Evolutionary conservation across 2,797 vertebrate species (phyloP).

Genomic region (Scyliorhinus canicula): DNA sequence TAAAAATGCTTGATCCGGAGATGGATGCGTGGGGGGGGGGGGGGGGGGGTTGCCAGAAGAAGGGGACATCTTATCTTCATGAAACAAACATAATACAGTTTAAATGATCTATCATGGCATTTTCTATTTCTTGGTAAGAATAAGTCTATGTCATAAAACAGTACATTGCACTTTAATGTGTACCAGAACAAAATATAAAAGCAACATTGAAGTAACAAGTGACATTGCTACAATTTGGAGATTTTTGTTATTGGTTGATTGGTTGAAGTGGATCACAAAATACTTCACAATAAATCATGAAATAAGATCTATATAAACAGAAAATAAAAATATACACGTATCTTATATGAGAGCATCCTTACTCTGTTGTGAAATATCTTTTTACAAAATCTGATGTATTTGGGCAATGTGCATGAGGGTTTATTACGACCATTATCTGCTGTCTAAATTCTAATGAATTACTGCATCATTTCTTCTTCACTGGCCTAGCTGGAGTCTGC

Average conservation of each 20-base stretch:
- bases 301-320: not conserved
- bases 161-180: not conserved
- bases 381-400: not conserved
- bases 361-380: not conserved
- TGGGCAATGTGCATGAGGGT: not conserved
- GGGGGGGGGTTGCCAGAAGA: not conserved
- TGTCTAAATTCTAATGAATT: slow-evolving; percentile 12
- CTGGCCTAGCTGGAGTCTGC: not conserved
- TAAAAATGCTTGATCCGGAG: not conserved
- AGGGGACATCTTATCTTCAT: not conserved
- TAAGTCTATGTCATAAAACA: not conserved
- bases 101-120: not conserved
- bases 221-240: not conserved
- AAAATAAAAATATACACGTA: not conserved
- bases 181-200: not conserved
- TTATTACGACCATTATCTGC: not conserved
- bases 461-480: slow-evolving; percentile 27
- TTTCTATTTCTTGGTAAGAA: not conserved
- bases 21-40: not conserved
- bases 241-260: not conserved
- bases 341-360: not conserved
- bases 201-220: too few species aligned
- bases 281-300: not conserved
- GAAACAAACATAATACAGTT: not conserved
- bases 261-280: not conserved